A percentile compares a stretch with the other conserved stretches of the same genome.
Conservation (phyloP, 2,888 invertebrate genomes). For the Campoletis raptor region DNA sequence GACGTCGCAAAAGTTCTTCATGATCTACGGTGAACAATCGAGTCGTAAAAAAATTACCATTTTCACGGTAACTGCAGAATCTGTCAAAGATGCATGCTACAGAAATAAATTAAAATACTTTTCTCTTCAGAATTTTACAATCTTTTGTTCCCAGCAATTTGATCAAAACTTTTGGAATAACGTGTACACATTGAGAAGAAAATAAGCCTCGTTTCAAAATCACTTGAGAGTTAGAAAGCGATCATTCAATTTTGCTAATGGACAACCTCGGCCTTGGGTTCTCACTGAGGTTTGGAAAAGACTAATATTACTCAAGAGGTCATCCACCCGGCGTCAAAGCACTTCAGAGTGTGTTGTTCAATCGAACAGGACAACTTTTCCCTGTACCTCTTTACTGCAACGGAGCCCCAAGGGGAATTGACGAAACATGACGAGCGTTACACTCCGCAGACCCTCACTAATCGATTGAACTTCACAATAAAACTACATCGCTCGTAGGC, state of each 20-base stretch:
- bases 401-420: slow-evolving; percentile 28
- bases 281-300: slow-evolving; percentile 46
- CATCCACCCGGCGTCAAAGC: slow-evolving; percentile 42
- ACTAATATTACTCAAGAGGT: slow-evolving; percentile 51
- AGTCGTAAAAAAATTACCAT: neutral
- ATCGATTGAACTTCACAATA: slow-evolving; percentile 41
- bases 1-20: neutral
- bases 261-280: slow-evolving; percentile 23
- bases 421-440: slow-evolving; percentile 47
- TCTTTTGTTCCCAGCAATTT: neutral
- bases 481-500: neutral
- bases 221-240: neutral
- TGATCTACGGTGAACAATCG: neutral
- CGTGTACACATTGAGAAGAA: neutral
- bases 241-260: slow-evolving; percentile 61
- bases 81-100: neutral
- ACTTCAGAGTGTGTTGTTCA: slow-evolving; percentile 27
- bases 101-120: neutral
- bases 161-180: neutral
- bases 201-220: neutral
- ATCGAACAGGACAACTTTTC: slow-evolving; percentile 37
- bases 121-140: neutral
- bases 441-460: slow-evolving; percentile 36
- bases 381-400: slow-evolving; percentile 11
- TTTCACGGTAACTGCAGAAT: neutral